Evolutionary conservation across 1,140 invertebrate species (phyloP).

Genomic region (Kradibia gibbosae): DNA sequence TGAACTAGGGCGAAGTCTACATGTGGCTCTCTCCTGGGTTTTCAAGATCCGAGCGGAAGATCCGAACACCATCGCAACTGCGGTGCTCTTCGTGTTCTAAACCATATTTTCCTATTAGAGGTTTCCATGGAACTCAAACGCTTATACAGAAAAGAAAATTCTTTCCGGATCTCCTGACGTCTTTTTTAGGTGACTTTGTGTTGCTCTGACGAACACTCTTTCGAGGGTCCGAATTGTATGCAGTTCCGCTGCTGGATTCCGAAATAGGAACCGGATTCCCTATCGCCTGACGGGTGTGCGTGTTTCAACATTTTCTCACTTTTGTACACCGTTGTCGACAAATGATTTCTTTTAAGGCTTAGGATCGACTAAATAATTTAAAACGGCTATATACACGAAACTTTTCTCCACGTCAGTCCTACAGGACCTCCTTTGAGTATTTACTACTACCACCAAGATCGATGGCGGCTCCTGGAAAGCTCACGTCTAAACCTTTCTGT

Average conservation of each 20-base stretch:
- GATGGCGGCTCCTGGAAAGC: slow-evolving; percentile 83
- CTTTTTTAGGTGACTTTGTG: slow-evolving; percentile 80
- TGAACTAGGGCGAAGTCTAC: slow-evolving; percentile 78
- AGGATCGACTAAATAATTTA: slow-evolving; percentile 91
- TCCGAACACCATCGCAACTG: slow-evolving; percentile 80
- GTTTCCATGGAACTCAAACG: slow-evolving; percentile 82
- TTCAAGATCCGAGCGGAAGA: slow-evolving; percentile 82
- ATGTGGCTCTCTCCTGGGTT: slow-evolving; percentile 82
- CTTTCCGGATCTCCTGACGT: slow-evolving; percentile 81
- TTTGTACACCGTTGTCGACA: slow-evolving; percentile 59
- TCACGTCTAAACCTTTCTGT: slow-evolving; percentile 83
- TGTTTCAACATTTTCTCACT: background rate
- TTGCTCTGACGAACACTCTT: slow-evolving; percentile 76
- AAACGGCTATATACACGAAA: slow-evolving; percentile 93
- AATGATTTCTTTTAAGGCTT: slow-evolving; percentile 77
- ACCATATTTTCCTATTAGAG: slow-evolving; percentile 81
- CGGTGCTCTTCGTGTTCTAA: slow-evolving; percentile 81
- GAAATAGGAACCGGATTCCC: slow-evolving; percentile 83
- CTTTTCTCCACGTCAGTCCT: slow-evolving; percentile 92
- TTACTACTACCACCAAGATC: slow-evolving; percentile 90
- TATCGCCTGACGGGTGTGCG: slow-evolving; percentile 75
- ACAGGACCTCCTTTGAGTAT: slow-evolving; percentile 88
- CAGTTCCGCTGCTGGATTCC: slow-evolving; percentile 82
- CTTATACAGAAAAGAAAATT: slow-evolving; percentile 88
- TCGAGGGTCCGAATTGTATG: slow-evolving; percentile 77